Evolutionary conservation across 2,888 invertebrate species (phyloP).

Genomic region (Orthosia incerta): DNA sequence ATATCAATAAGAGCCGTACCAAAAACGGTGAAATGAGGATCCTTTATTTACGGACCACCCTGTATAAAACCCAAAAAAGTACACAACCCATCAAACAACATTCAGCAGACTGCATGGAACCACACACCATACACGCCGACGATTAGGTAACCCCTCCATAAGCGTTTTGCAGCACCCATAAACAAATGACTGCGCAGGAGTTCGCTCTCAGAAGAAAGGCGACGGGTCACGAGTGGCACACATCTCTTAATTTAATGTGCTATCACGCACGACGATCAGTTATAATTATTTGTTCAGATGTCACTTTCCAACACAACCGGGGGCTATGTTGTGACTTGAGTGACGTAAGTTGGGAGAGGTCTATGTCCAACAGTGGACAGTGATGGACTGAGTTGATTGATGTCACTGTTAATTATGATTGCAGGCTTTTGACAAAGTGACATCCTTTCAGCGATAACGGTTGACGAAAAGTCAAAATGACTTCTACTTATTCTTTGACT

Average conservation of each 20-base stretch:
- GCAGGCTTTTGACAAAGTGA: neutral
- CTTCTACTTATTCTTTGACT: too few species aligned
- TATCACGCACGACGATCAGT: conserved; percentile 86
- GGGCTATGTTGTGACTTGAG: conserved; percentile 8
- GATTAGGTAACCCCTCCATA: conserved; percentile 51
- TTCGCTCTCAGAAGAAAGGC: conserved; percentile 63
- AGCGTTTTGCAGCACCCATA: conserved; percentile 49
- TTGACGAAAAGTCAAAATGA: neutral
- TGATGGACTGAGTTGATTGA: neutral
- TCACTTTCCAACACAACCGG: conserved; percentile 57
- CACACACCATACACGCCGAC: conserved; percentile 32
- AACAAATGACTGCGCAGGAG: conserved; percentile 65
- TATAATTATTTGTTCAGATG: conserved; percentile 82
- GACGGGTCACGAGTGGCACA: conserved; percentile 77
- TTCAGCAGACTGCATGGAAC: conserved; percentile 45
- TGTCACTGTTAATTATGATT: neutral
- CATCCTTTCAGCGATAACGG: neutral
- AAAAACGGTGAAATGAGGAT: neutral
- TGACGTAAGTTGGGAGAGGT: conserved; percentile 8
- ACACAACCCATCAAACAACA: conserved; percentile 2
- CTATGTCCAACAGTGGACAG: neutral
- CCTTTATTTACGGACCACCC: neutral
- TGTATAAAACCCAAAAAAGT: neutral
- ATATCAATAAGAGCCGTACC: neutral
- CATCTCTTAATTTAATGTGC: conserved; percentile 83